phyloP scores from a whole-genome alignment of 1,140 invertebrate species.

The Planococcus citri region DNA sequence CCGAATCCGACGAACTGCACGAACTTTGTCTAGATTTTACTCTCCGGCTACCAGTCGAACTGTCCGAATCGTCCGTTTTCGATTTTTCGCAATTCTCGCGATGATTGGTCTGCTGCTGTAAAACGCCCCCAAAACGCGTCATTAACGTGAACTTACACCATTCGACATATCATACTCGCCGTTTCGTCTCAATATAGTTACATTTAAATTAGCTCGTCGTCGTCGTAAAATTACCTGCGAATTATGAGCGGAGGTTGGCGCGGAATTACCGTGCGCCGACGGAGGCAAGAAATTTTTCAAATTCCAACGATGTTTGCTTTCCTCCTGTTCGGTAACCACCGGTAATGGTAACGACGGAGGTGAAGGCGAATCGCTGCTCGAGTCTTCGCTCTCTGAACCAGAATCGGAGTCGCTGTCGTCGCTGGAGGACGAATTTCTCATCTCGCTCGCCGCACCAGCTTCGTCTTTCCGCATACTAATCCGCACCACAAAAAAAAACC shows the following conservation, averaged over 20 bases:
- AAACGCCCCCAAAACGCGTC: too few species aligned
- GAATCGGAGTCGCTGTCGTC: not conserved
- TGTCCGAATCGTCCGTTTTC: slow-evolving; percentile 9
- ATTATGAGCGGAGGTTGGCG: not conserved
- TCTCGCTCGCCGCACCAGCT: not conserved
- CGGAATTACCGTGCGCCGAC: not conserved
- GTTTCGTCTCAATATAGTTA: too few species aligned
- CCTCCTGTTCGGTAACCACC: not conserved
- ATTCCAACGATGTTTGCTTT: not conserved
- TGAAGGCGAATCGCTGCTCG: slow-evolving; percentile 4
- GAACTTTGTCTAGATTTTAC: not conserved
- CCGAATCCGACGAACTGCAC: not conserved
- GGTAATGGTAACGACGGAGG: not conserved
- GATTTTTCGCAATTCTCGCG: slow-evolving; percentile 6
- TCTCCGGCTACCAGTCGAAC: not conserved
- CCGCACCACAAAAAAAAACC: too few species aligned
- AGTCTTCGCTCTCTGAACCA: slow-evolving; percentile 5
- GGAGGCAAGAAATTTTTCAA: slow-evolving; percentile 4
- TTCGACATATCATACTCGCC: too few species aligned
- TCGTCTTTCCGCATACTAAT: too few species aligned
- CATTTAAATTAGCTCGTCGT: too few species aligned
- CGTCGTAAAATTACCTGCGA: too few species aligned
- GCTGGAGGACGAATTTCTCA: not conserved
- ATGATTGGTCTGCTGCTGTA: not conserved
- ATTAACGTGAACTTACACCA: too few species aligned